These are phyloP conservation scores for Dipodomys stephensi DNA, from an alignment of 2,113 vertebrate species.

Conservation along the genomic window DNA sequence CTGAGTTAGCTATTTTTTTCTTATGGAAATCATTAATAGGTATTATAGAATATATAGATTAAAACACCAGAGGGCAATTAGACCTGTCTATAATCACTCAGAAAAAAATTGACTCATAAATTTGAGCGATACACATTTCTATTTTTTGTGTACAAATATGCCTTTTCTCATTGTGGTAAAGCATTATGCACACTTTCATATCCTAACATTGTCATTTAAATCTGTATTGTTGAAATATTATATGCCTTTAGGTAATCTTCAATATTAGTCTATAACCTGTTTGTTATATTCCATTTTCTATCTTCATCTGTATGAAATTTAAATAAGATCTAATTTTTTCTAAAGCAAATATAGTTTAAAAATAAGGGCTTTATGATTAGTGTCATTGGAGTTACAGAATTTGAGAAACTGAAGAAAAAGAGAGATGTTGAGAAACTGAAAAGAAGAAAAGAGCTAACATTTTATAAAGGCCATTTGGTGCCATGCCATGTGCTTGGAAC, in stretches of 20 bases:
- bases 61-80: conserved; percentile 26
- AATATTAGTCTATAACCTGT: neutral
- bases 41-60: neutral
- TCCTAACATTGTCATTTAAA: neutral
- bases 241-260: conserved; percentile 3
- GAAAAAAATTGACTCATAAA: conserved; percentile 51
- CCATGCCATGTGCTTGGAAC: neutral
- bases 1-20: neutral
- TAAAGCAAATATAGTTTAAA: conserved; percentile 5
- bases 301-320: conserved; percentile 40
- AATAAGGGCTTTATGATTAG: conserved; percentile 12
- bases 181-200: neutral
- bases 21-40: neutral
- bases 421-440: neutral
- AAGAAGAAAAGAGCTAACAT: neutral
- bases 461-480: neutral
- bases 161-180: neutral
- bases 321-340: conserved; percentile 19
- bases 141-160: neutral
- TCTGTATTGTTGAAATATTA: neutral
- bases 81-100: neutral
- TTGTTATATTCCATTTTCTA: neutral
- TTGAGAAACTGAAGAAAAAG: conserved; percentile 42
- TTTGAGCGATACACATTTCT: neutral
- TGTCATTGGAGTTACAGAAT: neutral